Evolutionary conservation across 2,888 invertebrate genomes (phyloP), one percentile per base, ranked within the genome.

Genomic region (Tinea semifulvella): DNA sequence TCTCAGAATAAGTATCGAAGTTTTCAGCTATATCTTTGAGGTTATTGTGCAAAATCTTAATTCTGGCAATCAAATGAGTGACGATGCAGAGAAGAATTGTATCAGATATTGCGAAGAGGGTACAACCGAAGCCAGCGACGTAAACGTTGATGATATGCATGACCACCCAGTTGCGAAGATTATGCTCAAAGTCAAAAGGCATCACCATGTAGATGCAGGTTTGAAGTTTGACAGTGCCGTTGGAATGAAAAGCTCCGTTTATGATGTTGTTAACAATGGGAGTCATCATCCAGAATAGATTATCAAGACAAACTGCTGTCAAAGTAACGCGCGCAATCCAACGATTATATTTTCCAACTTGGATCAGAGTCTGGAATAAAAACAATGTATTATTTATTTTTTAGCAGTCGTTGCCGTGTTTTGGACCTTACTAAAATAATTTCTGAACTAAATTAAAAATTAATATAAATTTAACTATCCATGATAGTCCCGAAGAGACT

Each of bases 121-220:
- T 26, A 7, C 51, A 52, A 0, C 50, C 56, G 13, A 10, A 13
- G 3, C 48, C 46, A 1, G 48, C 50, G 3, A 52, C 3, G 36
- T 61, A 59, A 0, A 52, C 22, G 18, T 58, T 56, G 1, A 54
- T 14, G 1, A 45, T 7, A 10, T 60, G 57, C 6, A 56, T 46
- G 0, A 58, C 27, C 2, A 50, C 18, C 58, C 61, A 67, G 20
- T 56, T 52, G 3, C 42, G 46, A 19, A 52, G 56, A 25, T 61
- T 52, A 35, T 57, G 58, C 25, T 55, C 56, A 26, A 65, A 65
- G 22, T 65, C 63, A 17, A 60, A 57, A 1, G 65, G 66, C 47
- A 61, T 46, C 56, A 58, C 56, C 25, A 61, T 36, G 26, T 62
- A 65, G 1, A 61, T 38, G 22, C 57, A 53, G 4, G 60, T 65